These are phyloP conservation scores for Bubo scandiacus DNA, from an alignment of 2,113 vertebrate species.

Conservation along the genomic window DNA sequence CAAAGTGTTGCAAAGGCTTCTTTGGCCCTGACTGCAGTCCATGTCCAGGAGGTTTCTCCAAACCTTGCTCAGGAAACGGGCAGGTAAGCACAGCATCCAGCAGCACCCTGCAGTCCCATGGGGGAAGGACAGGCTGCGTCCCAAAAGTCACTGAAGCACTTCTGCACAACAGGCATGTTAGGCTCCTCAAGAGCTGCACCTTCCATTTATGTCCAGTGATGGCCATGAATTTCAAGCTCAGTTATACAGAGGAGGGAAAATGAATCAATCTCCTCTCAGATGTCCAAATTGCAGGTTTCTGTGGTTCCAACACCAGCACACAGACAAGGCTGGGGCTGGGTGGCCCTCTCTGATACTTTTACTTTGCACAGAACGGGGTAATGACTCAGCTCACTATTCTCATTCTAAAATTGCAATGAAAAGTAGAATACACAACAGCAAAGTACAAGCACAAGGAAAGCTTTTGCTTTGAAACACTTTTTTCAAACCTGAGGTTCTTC, in stretches of 20 bases:
- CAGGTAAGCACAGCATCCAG: constrained; percentile 71
- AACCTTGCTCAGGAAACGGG: constrained; percentile 85
- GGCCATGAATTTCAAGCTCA: neutral
- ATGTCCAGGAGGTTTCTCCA: constrained; percentile 85
- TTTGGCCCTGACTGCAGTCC: constrained; percentile 85
- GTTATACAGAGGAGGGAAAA: neutral
- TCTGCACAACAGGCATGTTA: neutral
- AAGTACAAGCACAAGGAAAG: neutral
- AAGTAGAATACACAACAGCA: neutral
- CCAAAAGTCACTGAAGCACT: neutral
- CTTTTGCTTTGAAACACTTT: neutral
- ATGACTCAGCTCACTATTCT: neutral
- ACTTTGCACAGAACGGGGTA: neutral
- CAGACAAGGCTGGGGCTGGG: neutral
- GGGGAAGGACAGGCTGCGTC: neutral
- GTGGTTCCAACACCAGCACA: neutral
- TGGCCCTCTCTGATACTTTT: neutral
- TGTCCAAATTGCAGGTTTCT: neutral
- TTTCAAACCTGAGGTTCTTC: neutral
- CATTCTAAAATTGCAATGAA: neutral
- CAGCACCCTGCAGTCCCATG: neutral
- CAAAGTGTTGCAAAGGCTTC: constrained; percentile 88
- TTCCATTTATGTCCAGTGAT: neutral
- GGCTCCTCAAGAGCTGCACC: neutral
- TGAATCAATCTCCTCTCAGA: neutral